Conservation (phyloP, 2,797 vertebrate genomes). For the Pelodytes ibericus region DNA sequence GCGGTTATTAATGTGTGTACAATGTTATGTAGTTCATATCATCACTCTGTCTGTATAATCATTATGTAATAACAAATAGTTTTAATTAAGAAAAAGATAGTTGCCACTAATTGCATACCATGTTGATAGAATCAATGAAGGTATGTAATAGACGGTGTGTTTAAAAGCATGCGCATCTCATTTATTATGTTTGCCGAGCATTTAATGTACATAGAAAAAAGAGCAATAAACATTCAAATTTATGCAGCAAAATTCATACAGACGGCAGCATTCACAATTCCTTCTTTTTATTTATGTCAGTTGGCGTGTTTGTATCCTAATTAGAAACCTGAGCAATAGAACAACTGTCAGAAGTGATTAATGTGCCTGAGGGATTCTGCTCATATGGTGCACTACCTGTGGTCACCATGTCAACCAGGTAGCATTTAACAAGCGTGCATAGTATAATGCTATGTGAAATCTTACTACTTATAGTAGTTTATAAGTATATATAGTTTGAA, state of each 20-base stretch:
- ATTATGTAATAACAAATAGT: too few species aligned
- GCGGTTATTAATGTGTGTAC: too few species aligned
- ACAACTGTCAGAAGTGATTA: slow-evolving; percentile 71
- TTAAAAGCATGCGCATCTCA: slow-evolving; percentile 6
- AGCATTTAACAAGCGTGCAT: slow-evolving; percentile 60
- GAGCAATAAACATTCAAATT: slow-evolving; percentile 45
- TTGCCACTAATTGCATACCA: too few species aligned
- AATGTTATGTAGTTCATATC: too few species aligned
- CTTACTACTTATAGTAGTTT: too few species aligned
- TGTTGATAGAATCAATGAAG: neutral
- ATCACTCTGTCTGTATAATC: too few species aligned
- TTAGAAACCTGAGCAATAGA: slow-evolving; percentile 64
- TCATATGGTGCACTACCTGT: slow-evolving; percentile 66
- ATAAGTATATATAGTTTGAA: too few species aligned
- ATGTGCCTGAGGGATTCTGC: slow-evolving; percentile 72
- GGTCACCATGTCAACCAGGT: slow-evolving; percentile 76
- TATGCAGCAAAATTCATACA: slow-evolving; percentile 34
- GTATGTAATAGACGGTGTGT: neutral
- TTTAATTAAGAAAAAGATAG: too few species aligned
- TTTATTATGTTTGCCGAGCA: slow-evolving; percentile 15
- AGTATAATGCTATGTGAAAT: slow-evolving; percentile 23
- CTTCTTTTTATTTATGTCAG: slow-evolving; percentile 58
- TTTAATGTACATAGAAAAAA: slow-evolving; percentile 35
- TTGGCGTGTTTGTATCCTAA: slow-evolving; percentile 42
- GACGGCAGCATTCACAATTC: slow-evolving; percentile 28